Evolutionary conservation across 2,113 vertebrate species (phyloP), one percentile per base, ranked within the genome.

Genomic region (Protomyctophum bolini): DNA sequence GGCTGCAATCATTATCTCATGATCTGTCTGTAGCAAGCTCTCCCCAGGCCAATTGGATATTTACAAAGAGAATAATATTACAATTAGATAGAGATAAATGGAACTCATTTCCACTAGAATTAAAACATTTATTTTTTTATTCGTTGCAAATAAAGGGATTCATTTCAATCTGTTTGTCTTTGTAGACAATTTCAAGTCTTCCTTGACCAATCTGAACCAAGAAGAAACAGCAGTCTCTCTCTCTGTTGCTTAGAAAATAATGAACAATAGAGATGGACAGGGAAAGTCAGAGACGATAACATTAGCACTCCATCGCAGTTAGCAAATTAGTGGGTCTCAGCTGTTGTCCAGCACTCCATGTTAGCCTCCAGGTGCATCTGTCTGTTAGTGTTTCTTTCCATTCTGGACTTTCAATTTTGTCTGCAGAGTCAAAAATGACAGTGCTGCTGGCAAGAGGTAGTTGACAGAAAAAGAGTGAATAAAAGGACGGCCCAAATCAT

Each of bases 281-380:
- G 56, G 52, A 60, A 58, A 47, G 51, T 68, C 14, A 68, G 62
- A 47, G 10, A 59, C 54, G 72, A 14, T 21, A 8, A 68, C 51
- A 10, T 75, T 81, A 63, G 55, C 73, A 74, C 77, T 83, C 76
- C 57, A 68, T 65, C 77, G 76, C 81, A 79, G 83, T 82, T 84
- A 69, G 82, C 77, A 89, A 89, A 85, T 80, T 83, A 83, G 67
- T 73, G 83, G 80, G 87, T 70, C 90, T 89, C 88, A 91, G 87
- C 87, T 91, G 88, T 66, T 91, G 78, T 65, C 69, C 58, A 4
- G 70, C 73, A 69, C 72, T 85, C 78, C 70, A 14, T 48, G 1
- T 56, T 41, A 73, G 83, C 87, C 89, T 88, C 68, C 82, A 88
- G 89, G 85, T 88, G 78, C 63, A 73, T 84, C 83, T 72, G 81